Evolutionary conservation across 2,113 vertebrate species (phyloP).

Genomic region (Athene cunicularia): DNA sequence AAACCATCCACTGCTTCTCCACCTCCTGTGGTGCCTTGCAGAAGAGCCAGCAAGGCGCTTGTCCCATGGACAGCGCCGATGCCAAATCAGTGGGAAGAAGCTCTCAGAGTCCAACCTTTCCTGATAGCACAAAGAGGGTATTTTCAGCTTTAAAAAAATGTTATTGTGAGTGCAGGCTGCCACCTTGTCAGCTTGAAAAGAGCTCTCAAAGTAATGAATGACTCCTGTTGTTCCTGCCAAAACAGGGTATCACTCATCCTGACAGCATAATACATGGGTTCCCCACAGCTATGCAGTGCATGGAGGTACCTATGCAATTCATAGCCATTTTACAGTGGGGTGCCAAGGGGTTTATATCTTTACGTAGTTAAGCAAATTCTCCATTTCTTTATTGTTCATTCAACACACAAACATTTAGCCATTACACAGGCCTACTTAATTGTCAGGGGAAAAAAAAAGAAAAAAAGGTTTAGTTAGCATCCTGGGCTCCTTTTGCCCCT

Average conservation of each 20-base stretch:
- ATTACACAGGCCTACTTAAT: background rate
- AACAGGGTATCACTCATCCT: slow-evolving; percentile 58
- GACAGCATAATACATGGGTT: slow-evolving; percentile 32
- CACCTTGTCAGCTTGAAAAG: background rate
- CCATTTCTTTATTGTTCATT: slow-evolving; percentile 15
- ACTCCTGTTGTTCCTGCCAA: slow-evolving; percentile 38
- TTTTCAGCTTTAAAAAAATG: background rate
- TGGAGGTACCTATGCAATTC: background rate
- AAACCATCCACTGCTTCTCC: background rate
- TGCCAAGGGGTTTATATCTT: background rate
- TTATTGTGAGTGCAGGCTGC: background rate
- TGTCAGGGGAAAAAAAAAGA: background rate
- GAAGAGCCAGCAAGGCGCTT: background rate
- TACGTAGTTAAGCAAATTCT: slow-evolving; percentile 13
- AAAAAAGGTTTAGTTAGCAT: background rate
- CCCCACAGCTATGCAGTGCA: background rate
- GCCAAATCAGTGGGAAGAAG: background rate
- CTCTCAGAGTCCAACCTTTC: background rate
- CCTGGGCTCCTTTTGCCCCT: background rate
- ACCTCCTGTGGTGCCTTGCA: rapidly evolving
- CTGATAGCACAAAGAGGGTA: background rate
- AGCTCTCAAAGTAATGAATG: slow-evolving; percentile 46
- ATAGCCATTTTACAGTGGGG: background rate
- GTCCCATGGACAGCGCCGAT: background rate
- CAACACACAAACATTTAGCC: background rate